Evolutionary conservation across 2,113 vertebrate genomes (phyloP).

Genomic region (Crotalus horridus): DNA sequence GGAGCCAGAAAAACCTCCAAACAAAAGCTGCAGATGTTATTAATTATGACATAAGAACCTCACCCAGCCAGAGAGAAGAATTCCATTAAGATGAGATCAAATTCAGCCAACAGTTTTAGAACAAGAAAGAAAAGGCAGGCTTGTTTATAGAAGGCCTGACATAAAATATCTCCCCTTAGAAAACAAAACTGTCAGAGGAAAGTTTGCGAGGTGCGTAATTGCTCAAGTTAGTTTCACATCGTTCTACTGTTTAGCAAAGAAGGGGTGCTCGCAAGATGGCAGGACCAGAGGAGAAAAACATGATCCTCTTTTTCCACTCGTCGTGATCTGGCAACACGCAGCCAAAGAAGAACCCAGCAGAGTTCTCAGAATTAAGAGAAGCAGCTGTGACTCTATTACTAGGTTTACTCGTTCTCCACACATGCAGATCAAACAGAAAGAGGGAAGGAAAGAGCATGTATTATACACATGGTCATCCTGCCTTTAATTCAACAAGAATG

Average conservation of each 20-base stretch:
- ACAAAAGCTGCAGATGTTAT: constrained; percentile 17
- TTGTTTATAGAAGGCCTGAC: background rate
- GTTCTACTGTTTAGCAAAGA: background rate
- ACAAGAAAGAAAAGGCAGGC: background rate
- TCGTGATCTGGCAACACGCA: background rate
- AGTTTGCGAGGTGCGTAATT: background rate
- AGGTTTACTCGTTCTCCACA: background rate
- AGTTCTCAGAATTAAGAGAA: background rate
- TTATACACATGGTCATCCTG: background rate
- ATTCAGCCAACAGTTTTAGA: background rate
- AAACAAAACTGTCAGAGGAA: background rate
- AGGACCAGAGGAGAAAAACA: background rate
- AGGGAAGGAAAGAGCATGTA: background rate
- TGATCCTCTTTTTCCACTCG: background rate
- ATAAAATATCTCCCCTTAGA: background rate
- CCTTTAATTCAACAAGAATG: background rate
- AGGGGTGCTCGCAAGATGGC: background rate
- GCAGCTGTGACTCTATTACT: background rate
- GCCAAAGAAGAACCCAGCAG: background rate
- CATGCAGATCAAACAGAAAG: background rate
- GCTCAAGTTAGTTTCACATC: background rate
- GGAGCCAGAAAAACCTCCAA: background rate
- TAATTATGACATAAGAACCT: constrained; percentile 11
- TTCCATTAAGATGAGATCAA: constrained; percentile 30
- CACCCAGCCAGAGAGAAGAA: constrained; percentile 19